Conservation (phyloP, 2,797 vertebrate species). For the Neosilurus mollespiculum region DNA sequence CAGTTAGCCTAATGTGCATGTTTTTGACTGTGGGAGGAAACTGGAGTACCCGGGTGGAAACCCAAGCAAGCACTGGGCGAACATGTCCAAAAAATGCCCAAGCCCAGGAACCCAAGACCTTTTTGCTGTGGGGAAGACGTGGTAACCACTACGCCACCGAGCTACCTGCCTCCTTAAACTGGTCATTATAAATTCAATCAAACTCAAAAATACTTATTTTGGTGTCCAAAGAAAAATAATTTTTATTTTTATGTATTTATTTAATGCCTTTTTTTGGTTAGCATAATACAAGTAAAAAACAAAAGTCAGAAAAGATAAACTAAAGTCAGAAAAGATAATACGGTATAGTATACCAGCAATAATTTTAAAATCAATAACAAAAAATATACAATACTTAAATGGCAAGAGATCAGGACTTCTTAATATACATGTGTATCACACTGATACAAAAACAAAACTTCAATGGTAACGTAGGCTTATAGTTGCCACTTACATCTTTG, state of each 20-base stretch:
- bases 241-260: constrained; percentile 58
- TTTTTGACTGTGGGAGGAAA: too few species aligned
- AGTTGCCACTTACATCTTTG: neutral
- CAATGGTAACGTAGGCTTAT: neutral
- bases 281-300: constrained; percentile 44
- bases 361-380: constrained; percentile 11
- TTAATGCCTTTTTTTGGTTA: constrained; percentile 51
- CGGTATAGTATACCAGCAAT: constrained; percentile 7
- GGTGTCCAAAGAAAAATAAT: neutral
- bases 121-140: too few species aligned
- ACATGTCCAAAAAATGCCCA: too few species aligned
- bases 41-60: too few species aligned
- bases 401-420: neutral
- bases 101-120: too few species aligned
- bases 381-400: constrained; percentile 7
- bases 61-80: too few species aligned
- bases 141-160: too few species aligned
- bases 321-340: constrained; percentile 25
- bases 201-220: neutral
- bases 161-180: neutral
- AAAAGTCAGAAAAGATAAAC: constrained; percentile 19
- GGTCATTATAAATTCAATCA: neutral
- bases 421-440: constrained; percentile 5
- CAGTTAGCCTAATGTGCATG: too few species aligned
- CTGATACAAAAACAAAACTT: neutral